Evolutionary conservation across 64 coral and sea anemone species (phyloP).

Genomic region (Stylophora pistillata): DNA sequence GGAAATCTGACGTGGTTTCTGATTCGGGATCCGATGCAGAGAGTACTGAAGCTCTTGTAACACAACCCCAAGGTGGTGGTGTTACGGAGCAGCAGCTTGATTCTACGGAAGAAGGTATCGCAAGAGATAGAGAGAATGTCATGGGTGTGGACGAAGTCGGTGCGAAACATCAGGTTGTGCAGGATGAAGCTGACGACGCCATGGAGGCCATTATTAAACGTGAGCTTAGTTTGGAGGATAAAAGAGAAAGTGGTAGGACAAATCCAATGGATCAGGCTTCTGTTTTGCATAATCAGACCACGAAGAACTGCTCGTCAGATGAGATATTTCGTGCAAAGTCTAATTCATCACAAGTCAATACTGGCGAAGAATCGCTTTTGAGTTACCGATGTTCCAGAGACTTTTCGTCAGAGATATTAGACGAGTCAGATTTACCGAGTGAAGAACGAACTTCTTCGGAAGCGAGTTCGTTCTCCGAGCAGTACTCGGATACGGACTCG

Average conservation of each 20-base stretch:
- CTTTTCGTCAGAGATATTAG: not conserved
- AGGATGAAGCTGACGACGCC: conserved; percentile 71
- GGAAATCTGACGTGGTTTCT: conserved; percentile 29
- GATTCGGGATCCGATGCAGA: conserved; percentile 47
- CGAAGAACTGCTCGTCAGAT: not conserved
- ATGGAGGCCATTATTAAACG: conserved; percentile 56
- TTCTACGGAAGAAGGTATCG: not conserved
- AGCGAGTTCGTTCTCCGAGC: conserved; percentile 14
- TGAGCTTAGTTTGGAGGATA: conserved; percentile 22
- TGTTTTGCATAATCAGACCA: not conserved
- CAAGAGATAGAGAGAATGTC: not conserved
- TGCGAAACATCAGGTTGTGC: not conserved
- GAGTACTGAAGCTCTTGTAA: conserved; percentile 11
- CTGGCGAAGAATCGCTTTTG: not conserved
- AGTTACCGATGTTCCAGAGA: conserved; percentile 8
- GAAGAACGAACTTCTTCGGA: conserved; percentile 28
- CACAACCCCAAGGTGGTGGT: not conserved
- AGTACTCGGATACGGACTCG: conserved; percentile 79
- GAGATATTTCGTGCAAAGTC: not conserved
- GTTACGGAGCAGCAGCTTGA: not conserved
- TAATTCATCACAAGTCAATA: not conserved
- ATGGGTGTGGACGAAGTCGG: not conserved
- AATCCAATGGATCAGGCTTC: not conserved
- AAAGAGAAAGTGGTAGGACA: not conserved
- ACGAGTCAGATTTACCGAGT: not conserved